A percentile compares a stretch with the other conserved stretches of the same genome.
Conservation (phyloP, 2,888 invertebrate species). For the Morpho helenor region DNA sequence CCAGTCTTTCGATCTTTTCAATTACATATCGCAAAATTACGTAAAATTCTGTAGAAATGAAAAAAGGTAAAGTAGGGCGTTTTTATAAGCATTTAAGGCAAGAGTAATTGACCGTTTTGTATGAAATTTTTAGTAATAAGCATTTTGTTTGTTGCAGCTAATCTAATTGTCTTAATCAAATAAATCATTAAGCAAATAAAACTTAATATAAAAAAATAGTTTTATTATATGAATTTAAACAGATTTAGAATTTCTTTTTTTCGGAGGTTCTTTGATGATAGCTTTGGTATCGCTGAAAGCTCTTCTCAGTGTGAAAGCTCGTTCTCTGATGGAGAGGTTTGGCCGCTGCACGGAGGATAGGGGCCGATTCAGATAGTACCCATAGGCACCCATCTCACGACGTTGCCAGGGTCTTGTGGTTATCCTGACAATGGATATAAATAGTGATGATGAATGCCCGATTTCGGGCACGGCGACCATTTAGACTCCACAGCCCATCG, state of each 20-base stretch:
- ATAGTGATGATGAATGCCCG: background rate
- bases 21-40: no score
- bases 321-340: constrained; percentile 35
- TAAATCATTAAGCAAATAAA: no score
- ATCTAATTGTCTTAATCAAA: no score
- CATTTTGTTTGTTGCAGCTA: no score
- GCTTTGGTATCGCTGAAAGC: constrained; percentile 63
- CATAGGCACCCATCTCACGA: constrained; percentile 80
- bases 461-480: no score
- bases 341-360: constrained; percentile 43
- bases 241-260: constrained; percentile 66
- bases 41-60: no score
- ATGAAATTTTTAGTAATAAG: no score
- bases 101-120: no score
- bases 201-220: background rate
- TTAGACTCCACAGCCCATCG: no score
- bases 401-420: constrained; percentile 78
- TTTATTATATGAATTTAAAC: constrained; percentile 33
- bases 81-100: no score
- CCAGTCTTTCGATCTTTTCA: no score
- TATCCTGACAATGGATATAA: constrained; percentile 65
- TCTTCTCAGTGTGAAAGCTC: constrained; percentile 40
- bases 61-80: no score
- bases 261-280: constrained; percentile 49
- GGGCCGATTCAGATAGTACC: constrained; percentile 78